phyloP scores from a whole-genome alignment of 2,113 vertebrate genomes.

The Aythya baeri region DNA sequence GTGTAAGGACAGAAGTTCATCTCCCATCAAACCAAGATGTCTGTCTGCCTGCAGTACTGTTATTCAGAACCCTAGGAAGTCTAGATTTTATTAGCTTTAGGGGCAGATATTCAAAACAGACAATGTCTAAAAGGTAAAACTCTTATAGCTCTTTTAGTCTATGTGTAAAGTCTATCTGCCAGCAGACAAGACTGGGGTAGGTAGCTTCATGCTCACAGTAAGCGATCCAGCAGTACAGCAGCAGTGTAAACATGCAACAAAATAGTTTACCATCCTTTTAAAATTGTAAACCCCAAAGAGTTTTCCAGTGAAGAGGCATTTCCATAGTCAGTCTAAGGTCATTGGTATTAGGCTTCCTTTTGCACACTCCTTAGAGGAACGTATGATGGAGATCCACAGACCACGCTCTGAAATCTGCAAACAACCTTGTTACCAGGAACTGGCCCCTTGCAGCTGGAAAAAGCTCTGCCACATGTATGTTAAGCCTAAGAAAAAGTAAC shows the following conservation, averaged over 20 bases:
- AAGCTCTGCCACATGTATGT: not conserved
- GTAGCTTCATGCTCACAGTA: not conserved
- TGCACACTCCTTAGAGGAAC: not conserved
- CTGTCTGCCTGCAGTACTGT: not conserved
- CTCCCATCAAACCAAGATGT: not conserved
- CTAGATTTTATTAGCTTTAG: not conserved
- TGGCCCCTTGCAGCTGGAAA: not conserved
- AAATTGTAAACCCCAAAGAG: not conserved
- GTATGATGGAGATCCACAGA: not conserved
- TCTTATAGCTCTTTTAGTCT: not conserved
- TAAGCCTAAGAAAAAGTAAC: not conserved
- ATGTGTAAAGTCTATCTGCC: not conserved
- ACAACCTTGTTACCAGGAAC: not conserved
- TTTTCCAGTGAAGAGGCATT: not conserved
- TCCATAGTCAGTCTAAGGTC: not conserved
- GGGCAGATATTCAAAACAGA: not conserved
- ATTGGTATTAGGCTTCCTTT: not conserved
- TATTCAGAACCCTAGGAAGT: not conserved
- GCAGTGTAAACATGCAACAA: not conserved
- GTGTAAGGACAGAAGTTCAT: not conserved
- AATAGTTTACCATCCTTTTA: not conserved
- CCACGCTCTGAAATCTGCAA: not conserved
- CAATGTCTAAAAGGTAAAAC: not conserved
- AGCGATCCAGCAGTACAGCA: not conserved
- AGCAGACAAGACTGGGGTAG: not conserved